Conservation (phyloP, 2,888 invertebrate genomes). For the Dynastes tityus region DNA sequence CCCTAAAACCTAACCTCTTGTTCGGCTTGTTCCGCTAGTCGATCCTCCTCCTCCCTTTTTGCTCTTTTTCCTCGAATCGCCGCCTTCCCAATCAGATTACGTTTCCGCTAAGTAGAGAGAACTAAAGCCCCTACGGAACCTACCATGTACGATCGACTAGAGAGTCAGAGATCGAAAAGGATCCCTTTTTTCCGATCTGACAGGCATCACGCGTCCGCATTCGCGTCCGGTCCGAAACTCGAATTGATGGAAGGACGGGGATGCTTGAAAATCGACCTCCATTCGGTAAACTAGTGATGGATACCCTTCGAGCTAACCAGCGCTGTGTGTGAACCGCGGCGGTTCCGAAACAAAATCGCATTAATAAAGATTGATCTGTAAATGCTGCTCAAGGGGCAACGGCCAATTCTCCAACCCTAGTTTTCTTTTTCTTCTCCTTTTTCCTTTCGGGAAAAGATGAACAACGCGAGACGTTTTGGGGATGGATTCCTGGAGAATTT, state of each 20-base stretch:
- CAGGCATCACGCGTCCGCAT: neutral
- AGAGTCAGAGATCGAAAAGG: neutral
- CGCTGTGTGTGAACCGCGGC: too few relatives aligned
- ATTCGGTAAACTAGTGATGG: too few relatives aligned
- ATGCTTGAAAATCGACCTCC: too few relatives aligned
- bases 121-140: neutral
- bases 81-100: slow-evolving; percentile 12
- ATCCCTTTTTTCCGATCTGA: slow-evolving; percentile 6
- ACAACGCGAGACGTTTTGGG: neutral
- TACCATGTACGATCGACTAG: too few relatives aligned
- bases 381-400: neutral
- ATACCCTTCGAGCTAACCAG: too few relatives aligned
- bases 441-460: too few relatives aligned
- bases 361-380: slow-evolving; percentile 28
- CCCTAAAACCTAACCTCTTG: too few relatives aligned
- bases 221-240: too few relatives aligned
- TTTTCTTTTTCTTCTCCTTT: too few relatives aligned
- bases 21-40: too few relatives aligned
- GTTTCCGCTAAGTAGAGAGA: slow-evolving; percentile 14
- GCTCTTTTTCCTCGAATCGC: neutral
- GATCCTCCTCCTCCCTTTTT: too few relatives aligned
- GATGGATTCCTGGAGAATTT: neutral
- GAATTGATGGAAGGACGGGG: too few relatives aligned
- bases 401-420: neutral
- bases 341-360: slow-evolving; percentile 28